Base-by-base conservation (phyloP, 2,113 vertebrate genomes). In the Gnathonemus echidnorhynchus region DNA sequence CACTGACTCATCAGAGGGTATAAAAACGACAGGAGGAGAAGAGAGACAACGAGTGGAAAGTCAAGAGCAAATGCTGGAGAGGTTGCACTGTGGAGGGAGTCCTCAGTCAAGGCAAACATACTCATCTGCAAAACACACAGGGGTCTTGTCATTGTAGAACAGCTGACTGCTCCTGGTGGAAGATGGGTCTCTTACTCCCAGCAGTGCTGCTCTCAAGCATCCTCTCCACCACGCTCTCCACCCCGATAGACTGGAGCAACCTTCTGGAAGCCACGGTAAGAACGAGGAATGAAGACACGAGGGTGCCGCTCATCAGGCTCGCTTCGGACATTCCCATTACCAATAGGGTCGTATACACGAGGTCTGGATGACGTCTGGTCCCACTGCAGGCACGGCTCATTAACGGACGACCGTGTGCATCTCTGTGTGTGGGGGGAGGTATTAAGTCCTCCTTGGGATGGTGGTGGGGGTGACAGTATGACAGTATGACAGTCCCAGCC, bases 211-310 rank as follows among this genome's bases (percentile, higher is more conserved):
- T 94, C 87, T 91, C 89, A 15, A 39, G 89, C 31, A 56, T 88
- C 56, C 91, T 93, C 45, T 31, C 62, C 3, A 90, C 89, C 45
- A 74, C 90, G 58, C 92, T 92, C 48, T 92, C 92, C 5, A 5
- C 58, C 1, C 91, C 91, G 7, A 58, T 45, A 86, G 94, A 92
- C 90, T 90, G 87, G 56, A 86, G 92, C 0, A 91, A 92, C 24
- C 8, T 92, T 31, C 88, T 85, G 0, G 91, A 93, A 88, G 95
- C 95, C 0, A 86, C 92, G 93, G 95, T 96, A 92, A 95, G 94
- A 89, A 91, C 35, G 9, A 85, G 48, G 45, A 48, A 83, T 83
- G 77, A 53, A 53, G 17, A 17, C 39, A 83, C 7, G 21, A 35
- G 19, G 39, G 39, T 8, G 35, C 13, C 6, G 1, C 35, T 48